A percentile compares a stretch with the other conserved stretches of the same genome.
Evolutionary conservation across 2,113 vertebrate genomes (phyloP).

Genomic region (Bufo bufo): DNA sequence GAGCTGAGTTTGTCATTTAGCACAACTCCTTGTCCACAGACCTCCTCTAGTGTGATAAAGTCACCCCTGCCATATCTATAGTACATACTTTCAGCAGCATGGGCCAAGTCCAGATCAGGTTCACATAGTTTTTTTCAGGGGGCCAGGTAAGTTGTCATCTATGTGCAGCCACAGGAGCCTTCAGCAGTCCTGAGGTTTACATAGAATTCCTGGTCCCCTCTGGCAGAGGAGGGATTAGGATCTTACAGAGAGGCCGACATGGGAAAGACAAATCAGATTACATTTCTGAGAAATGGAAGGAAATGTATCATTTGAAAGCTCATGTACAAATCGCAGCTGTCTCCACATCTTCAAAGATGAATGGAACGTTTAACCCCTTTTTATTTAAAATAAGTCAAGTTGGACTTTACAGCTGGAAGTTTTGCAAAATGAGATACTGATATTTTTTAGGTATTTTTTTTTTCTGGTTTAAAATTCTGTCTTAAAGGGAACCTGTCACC

Average conservation of each 20-base stretch:
- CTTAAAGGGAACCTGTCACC: too few species aligned
- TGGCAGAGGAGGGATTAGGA: constrained; percentile 47
- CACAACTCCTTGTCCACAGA: neutral
- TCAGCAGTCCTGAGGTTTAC: constrained; percentile 26
- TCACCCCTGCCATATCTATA: neutral
- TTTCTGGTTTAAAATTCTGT: neutral
- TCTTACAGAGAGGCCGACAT: constrained; percentile 41
- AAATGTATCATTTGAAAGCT: constrained; percentile 50
- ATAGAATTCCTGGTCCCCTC: constrained; percentile 38
- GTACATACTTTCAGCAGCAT: neutral
- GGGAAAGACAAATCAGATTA: constrained; percentile 56
- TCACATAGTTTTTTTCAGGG: constrained; percentile 27
- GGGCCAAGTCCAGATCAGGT: constrained; percentile 9
- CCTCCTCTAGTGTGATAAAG: too few species aligned
- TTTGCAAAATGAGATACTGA: neutral
- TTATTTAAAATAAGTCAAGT: neutral
- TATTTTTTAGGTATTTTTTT: neutral
- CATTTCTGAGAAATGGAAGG: constrained; percentile 45
- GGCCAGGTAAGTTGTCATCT: constrained; percentile 34
- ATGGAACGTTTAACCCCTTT: constrained; percentile 15
- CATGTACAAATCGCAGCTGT: constrained; percentile 39
- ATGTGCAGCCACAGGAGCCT: constrained; percentile 31
- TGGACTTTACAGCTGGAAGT: neutral
- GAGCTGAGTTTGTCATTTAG: neutral
- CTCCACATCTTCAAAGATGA: constrained; percentile 34